Conservation (phyloP, 2,888 invertebrate species). For the Eurois occulta region DNA sequence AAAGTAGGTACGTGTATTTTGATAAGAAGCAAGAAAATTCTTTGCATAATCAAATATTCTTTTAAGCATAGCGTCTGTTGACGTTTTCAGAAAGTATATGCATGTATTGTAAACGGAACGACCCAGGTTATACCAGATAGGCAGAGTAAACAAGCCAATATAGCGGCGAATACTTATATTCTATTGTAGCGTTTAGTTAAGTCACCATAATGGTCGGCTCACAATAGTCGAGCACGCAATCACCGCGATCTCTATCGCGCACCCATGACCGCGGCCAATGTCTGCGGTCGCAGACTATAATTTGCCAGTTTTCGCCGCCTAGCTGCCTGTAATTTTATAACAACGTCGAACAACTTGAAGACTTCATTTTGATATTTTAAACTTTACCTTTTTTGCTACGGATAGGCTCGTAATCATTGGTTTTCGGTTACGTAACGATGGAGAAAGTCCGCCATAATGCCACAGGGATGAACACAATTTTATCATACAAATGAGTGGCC, state of each 20-base stretch:
- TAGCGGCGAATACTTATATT: constrained; percentile 61
- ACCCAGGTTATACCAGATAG: not conserved
- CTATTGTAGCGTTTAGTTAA: constrained; percentile 70
- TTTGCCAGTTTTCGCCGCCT: constrained; percentile 88
- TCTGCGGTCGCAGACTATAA: constrained; percentile 85
- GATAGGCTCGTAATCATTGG: constrained; percentile 74
- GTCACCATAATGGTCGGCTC: constrained; percentile 79
- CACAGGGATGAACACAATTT: constrained; percentile 57
- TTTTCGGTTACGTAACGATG: constrained; percentile 75
- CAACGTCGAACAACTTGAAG: constrained; percentile 81
- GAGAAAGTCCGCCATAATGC: constrained; percentile 64
- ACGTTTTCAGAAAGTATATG: not conserved
- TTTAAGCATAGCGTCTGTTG: not conserved
- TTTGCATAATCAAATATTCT: not conserved
- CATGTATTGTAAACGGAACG: not conserved
- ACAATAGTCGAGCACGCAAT: constrained; percentile 81
- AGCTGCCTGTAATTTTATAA: constrained; percentile 87
- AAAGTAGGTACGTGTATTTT: not conserved
- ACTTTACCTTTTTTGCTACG: constrained; percentile 73
- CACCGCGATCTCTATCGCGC: constrained; percentile 81
- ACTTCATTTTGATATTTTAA: constrained; percentile 83
- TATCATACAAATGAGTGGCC: constrained; percentile 64
- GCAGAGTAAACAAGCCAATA: constrained; percentile 39
- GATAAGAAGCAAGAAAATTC: not conserved
- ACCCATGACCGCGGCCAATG: constrained; percentile 77